These are phyloP conservation scores for Harpalus rubripes DNA, from an alignment of 2,888 invertebrate genomes.

Conservation along the genomic window DNA sequence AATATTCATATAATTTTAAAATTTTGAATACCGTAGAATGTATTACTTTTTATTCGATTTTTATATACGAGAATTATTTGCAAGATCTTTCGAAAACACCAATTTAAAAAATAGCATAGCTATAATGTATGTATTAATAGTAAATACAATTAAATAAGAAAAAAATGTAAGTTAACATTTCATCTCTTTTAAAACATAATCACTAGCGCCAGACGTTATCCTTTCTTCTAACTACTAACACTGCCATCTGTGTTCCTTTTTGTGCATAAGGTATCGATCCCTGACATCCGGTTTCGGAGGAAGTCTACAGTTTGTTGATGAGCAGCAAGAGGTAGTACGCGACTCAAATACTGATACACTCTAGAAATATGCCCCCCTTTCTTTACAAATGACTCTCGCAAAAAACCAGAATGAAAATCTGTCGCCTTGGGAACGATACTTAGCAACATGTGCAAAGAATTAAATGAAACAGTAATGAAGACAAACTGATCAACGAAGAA, in stretches of 20 bases:
- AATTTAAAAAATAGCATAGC: too few relatives aligned
- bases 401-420: conserved; percentile 38
- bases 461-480: neutral
- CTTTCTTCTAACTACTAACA: neutral
- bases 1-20: too few relatives aligned
- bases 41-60: too few relatives aligned
- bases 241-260: neutral
- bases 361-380: conserved; percentile 11
- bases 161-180: neutral
- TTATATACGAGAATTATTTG: too few relatives aligned
- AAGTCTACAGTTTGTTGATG: conserved; percentile 11
- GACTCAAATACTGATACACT: conserved; percentile 13
- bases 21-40: too few relatives aligned
- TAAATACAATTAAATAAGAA: neutral
- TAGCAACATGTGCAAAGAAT: neutral
- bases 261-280: neutral
- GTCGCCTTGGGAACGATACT: conserved; percentile 2
- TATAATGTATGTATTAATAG: too few relatives aligned
- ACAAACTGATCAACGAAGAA: too few relatives aligned
- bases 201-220: neutral
- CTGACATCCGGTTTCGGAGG: neutral
- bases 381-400: conserved; percentile 33
- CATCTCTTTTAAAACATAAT: neutral
- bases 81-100: too few relatives aligned
- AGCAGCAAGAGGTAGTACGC: conserved; percentile 13